Evolutionary conservation across 1,140 invertebrate species (phyloP).

Genomic region (Triops longicaudatus): DNA sequence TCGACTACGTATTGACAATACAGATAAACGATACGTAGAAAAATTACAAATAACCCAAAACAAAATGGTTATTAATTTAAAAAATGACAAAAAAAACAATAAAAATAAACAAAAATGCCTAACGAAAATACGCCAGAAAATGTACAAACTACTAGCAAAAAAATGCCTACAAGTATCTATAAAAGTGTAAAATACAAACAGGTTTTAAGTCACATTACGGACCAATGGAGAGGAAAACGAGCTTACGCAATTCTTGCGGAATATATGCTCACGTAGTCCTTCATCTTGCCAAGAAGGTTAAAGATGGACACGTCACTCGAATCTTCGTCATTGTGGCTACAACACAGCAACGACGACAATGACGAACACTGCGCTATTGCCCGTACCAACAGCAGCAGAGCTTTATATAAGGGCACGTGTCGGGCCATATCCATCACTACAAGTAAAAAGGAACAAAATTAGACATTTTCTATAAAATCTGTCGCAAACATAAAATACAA

Average conservation of each 20-base stretch:
- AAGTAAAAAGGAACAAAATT: conserved; percentile 27
- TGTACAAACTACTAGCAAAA: too few species aligned
- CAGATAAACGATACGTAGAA: too few species aligned
- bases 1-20: too few species aligned
- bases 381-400: conserved; percentile 68
- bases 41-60: too few species aligned
- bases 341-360: conserved; percentile 52
- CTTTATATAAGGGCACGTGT: conserved; percentile 82
- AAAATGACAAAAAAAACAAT: background rate
- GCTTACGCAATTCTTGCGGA: conserved; percentile 65
- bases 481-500: conserved; percentile 18
- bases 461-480: conserved; percentile 14
- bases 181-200: too few species aligned
- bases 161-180: too few species aligned
- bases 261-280: conserved; percentile 82
- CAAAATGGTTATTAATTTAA: background rate
- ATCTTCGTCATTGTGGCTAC: conserved; percentile 37
- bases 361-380: conserved; percentile 62
- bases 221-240: background rate
- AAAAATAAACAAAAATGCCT: background rate
- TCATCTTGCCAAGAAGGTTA: conserved; percentile 73
- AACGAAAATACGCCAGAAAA: too few species aligned
- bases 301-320: conserved; percentile 48
- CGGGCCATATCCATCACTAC: conserved; percentile 84
- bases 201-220: too few species aligned